A percentile compares a stretch with the other conserved stretches of the same genome.
Evolutionary conservation across 2,797 vertebrate species (phyloP).

Genomic region (Phalloptychus januarius): DNA sequence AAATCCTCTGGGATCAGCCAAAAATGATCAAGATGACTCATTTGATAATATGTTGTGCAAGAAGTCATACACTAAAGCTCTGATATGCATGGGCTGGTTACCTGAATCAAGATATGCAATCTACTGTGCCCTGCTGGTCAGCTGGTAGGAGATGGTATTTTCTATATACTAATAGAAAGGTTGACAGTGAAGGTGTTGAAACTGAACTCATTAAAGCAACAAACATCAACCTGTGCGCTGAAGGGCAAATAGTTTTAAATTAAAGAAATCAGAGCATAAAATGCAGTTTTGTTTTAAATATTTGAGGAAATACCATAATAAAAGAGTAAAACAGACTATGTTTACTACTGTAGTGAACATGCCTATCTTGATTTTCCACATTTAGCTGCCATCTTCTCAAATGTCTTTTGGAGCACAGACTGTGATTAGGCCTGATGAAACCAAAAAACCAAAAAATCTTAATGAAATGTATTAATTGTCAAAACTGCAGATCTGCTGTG

Average conservation of each 20-base stretch:
- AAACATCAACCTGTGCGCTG: not conserved
- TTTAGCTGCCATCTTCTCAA: slow-evolving; percentile 6
- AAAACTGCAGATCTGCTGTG: slow-evolving; percentile 19
- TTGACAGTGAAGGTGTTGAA: not conserved
- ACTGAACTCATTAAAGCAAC: not conserved
- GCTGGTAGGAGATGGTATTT: not conserved
- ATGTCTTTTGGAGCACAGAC: slow-evolving; percentile 4
- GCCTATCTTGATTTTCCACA: not conserved
- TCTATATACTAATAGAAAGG: not conserved
- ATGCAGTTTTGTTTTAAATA: not conserved
- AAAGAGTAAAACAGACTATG: not conserved
- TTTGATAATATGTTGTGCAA: slow-evolving; percentile 32
- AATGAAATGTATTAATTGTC: not conserved
- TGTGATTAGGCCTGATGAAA: slow-evolving; percentile 12
- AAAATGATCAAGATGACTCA: slow-evolving; percentile 25
- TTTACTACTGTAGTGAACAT: not conserved
- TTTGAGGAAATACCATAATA: not conserved
- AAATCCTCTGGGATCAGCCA: slow-evolving; percentile 47
- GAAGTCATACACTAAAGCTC: slow-evolving; percentile 11
- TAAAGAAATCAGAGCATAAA: not conserved
- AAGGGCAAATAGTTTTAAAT: not conserved
- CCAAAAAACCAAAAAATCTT: not conserved
- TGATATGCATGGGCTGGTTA: not conserved
- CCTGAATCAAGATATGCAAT: not conserved
- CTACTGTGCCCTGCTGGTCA: not conserved